Conservation (phyloP, 1,140 invertebrate genomes). For the Drosophila grimshawi region DNA sequence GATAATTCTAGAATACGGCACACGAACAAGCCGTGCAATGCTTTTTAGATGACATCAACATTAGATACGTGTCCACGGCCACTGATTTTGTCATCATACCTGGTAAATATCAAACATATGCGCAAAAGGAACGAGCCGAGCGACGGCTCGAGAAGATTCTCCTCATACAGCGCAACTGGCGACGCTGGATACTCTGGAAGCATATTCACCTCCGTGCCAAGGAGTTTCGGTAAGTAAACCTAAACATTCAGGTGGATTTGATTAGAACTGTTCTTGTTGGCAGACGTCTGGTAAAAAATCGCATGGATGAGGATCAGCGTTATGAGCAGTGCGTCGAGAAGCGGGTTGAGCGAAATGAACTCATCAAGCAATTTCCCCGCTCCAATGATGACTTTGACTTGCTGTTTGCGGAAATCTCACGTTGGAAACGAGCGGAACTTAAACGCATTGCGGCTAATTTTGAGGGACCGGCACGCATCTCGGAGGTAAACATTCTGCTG, state of each 20-base stretch:
- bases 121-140: constrained; percentile 66
- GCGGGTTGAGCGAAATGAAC: constrained; percentile 80
- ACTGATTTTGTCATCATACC: constrained; percentile 68
- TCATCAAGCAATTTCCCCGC: constrained; percentile 86
- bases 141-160: constrained; percentile 71
- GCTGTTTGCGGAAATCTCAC: constrained; percentile 86
- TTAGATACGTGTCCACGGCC: constrained; percentile 62
- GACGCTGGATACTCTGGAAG: constrained; percentile 71
- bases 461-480: constrained; percentile 85
- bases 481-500: constrained; percentile 86
- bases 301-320: constrained; percentile 53
- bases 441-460: constrained; percentile 85
- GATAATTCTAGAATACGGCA: constrained; percentile 65
- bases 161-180: constrained; percentile 80
- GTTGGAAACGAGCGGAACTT: constrained; percentile 86
- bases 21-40: constrained; percentile 80
- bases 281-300: constrained; percentile 70
- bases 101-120: constrained; percentile 74
- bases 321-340: constrained; percentile 65
- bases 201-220: constrained; percentile 77
- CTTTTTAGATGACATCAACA: constrained; percentile 71
- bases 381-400: constrained; percentile 86
- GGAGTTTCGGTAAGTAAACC: constrained; percentile 77
- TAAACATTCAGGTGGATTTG: constrained; percentile 22
- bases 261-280: neutral